phyloP scores from a whole-genome alignment of 2,888 invertebrate species.

The Prosopocoilus inquinatus region DNA sequence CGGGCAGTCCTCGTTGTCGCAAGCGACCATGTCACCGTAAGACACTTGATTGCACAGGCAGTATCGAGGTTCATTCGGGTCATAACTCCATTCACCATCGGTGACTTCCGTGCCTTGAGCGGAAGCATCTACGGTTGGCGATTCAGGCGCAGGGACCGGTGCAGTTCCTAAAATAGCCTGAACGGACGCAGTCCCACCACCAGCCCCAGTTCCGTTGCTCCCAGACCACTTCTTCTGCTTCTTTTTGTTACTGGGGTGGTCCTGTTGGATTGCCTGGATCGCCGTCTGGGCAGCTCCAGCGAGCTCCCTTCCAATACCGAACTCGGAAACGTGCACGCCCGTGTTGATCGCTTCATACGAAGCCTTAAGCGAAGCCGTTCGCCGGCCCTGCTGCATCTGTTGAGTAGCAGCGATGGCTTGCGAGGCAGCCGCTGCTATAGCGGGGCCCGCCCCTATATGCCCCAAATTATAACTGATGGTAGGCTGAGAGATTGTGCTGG shows the following conservation, averaged over 20 bases:
- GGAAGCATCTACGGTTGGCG: conserved; percentile 24
- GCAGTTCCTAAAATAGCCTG: conserved; percentile 10
- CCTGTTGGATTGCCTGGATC: conserved; percentile 64
- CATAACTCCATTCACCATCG: conserved; percentile 87
- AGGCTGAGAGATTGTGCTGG: conserved; percentile 42
- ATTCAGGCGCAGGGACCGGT: conserved; percentile 34
- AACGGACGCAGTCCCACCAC: conserved; percentile 4
- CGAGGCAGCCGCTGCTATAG: conserved; percentile 91
- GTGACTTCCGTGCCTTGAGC: conserved; percentile 51
- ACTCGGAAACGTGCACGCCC: conserved; percentile 59
- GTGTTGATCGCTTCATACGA: conserved; percentile 88
- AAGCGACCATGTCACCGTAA: conserved; percentile 98
- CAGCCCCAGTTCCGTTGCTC: conserved; percentile 11
- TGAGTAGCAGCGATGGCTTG: conserved; percentile 96
- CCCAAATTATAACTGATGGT: conserved; percentile 68
- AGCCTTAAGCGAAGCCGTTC: conserved; percentile 91
- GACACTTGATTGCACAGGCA: conserved; percentile 97
- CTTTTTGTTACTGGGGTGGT: conserved; percentile 62
- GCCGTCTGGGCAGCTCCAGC: conserved; percentile 73
- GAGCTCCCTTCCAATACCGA: conserved; percentile 68
- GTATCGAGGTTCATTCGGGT: conserved; percentile 95
- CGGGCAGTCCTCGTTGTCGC: conserved; percentile 97
- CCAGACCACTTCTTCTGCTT: conserved; percentile 57
- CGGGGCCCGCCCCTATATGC: conserved; percentile 83
- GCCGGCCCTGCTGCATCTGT: conserved; percentile 91